Conservation (phyloP, 2,113 vertebrate genomes). For the Odontesthes bonariensis region DNA sequence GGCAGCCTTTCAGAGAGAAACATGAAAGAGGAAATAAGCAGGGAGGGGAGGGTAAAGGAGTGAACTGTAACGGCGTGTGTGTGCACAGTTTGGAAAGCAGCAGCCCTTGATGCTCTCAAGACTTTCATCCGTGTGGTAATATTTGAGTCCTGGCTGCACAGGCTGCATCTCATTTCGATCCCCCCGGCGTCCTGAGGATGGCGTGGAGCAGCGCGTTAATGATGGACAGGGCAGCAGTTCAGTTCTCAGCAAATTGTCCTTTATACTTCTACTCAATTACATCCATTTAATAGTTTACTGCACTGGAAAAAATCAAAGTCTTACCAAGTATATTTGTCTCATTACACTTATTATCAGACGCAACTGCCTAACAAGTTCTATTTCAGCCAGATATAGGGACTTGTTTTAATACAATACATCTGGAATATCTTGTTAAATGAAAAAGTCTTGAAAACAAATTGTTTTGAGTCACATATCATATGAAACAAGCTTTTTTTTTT, state of each 20-base stretch:
- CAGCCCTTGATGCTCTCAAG: conserved; percentile 70
- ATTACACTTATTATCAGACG: too few relatives aligned
- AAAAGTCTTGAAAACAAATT: too few relatives aligned
- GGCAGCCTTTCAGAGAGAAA: conserved; percentile 58
- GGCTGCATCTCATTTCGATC: conserved; percentile 61
- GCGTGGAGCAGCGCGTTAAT: conserved; percentile 28
- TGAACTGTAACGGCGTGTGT: conserved; percentile 42
- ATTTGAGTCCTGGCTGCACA: conserved; percentile 59
- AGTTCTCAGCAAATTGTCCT: not conserved
- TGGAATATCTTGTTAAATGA: too few relatives aligned
- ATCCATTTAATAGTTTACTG: too few relatives aligned
- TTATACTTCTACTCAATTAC: too few relatives aligned
- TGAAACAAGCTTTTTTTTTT: too few relatives aligned
- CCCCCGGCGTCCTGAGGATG: conserved; percentile 19
- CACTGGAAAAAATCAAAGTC: too few relatives aligned
- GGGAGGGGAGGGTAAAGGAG: conserved; percentile 41
- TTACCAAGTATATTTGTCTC: too few relatives aligned
- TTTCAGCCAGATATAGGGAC: too few relatives aligned
- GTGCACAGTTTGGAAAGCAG: conserved; percentile 67
- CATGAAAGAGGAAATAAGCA: conserved; percentile 33
- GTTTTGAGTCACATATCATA: too few relatives aligned
- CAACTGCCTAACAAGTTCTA: too few relatives aligned
- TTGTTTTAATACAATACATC: too few relatives aligned
- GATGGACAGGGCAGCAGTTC: conserved; percentile 9
- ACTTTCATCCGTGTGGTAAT: conserved; percentile 77